Conservation (phyloP, 2,888 invertebrate species). For the Tetropium fuscum region DNA sequence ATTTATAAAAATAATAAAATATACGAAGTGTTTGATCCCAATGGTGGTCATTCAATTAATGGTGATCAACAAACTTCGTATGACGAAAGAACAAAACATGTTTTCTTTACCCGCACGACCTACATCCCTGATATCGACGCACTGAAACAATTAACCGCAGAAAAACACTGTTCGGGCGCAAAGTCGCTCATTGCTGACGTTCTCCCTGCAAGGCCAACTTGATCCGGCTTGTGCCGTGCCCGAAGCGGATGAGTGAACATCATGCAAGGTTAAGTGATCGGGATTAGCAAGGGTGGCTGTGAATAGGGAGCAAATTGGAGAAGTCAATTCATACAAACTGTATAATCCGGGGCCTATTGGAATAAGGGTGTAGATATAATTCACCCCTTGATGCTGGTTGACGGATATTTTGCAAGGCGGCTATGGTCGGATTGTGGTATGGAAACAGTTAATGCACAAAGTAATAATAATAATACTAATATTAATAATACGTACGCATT, state of each 20-base stretch:
- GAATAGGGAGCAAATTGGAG: slow-evolving; percentile 22
- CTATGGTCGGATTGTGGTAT: no score
- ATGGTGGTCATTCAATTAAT: no score
- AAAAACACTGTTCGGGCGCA: background rate
- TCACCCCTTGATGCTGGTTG: background rate
- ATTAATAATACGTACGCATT: no score
- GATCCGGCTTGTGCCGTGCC: slow-evolving; percentile 5
- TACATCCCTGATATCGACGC: background rate
- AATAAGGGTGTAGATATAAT: slow-evolving; percentile 2
- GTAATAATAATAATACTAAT: no score
- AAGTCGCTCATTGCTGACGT: slow-evolving; percentile 13
- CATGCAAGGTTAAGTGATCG: slow-evolving; percentile 18
- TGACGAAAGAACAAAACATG: no score
- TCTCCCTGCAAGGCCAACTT: slow-evolving; percentile 7
- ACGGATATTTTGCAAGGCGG: background rate
- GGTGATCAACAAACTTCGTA: no score
- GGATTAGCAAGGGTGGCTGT: slow-evolving; percentile 20
- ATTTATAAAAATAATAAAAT: no score
- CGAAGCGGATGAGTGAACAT: slow-evolving; percentile 16
- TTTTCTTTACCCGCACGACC: no score
- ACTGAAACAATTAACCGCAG: background rate
- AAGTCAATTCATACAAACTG: slow-evolving; percentile 15
- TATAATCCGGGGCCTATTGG: background rate
- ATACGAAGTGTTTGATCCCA: no score
- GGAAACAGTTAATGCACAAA: no score